phyloP scores from a whole-genome alignment of 2,888 invertebrate species.

The Cancer borealis region DNA sequence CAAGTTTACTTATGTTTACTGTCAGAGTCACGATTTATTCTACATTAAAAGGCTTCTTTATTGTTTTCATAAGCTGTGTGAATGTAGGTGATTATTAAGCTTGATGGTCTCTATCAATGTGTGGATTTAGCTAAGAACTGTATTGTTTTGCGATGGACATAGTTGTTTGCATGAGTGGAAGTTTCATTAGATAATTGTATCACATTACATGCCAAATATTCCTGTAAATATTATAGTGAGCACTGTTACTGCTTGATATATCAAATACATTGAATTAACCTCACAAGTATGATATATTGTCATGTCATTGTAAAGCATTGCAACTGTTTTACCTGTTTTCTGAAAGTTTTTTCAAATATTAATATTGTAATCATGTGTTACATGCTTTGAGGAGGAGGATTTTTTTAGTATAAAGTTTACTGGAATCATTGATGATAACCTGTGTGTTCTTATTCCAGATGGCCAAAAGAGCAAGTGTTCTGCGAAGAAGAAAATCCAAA shows the following conservation, averaged over 20 bases:
- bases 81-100: not conserved
- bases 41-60: not conserved
- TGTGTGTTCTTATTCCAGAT: slow-evolving; percentile 78
- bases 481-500: slow-evolving; percentile 86
- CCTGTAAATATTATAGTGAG: not conserved
- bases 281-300: not conserved
- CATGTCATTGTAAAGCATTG: not conserved
- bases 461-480: slow-evolving; percentile 87
- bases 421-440: not conserved
- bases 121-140: not conserved
- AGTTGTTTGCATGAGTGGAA: slow-evolving; percentile 13
- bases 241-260: not conserved
- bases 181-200: not conserved
- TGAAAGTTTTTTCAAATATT: not conserved
- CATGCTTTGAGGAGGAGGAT: not conserved
- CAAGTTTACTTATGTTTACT: not conserved
- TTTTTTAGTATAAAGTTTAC: not conserved
- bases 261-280: no score
- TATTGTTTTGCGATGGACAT: not conserved
- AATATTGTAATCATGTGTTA: not conserved
- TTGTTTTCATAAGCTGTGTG: not conserved
- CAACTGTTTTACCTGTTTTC: not conserved
- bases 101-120: not conserved
- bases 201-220: slow-evolving; percentile 2
- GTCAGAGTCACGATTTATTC: not conserved